Evolutionary conservation across 2,888 invertebrate genomes (phyloP), one percentile per base, ranked within the genome.

Genomic region (Lymantria monacha): DNA sequence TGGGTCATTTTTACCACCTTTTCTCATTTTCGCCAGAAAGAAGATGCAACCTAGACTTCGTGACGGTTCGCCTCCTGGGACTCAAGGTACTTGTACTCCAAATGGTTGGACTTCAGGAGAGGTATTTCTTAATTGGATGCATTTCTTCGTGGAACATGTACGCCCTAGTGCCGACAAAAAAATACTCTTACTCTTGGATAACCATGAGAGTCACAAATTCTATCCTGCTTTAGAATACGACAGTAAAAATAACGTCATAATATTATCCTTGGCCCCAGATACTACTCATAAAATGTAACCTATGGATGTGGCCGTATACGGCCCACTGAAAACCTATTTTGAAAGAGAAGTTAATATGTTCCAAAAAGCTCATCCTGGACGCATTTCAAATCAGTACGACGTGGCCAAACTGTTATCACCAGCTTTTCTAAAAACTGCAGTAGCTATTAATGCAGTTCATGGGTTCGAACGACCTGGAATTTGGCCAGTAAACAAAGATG

Each of bases 21-120:
- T 68, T 57, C 47, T 77, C 41, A 73, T 76, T 43, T 78, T 75
- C 61, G 66, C 60, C 0, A 47, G 73, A 49, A 74, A 76, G 54
- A 57, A 65, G 48, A 72, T 74, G 70, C 56, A 61, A 9, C 37
- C 46, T 14, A 40, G 57, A 41, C 58, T 72, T 40, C 49, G 70
- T 15, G 66, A 72, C 55, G 63, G 66, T 30, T 53, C 66, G 38
- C 61, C 60, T 49, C 63, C 64, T 47, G 59, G 58, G 42, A 46
- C 63, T 14, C 44, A 48, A 37, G 65, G 59, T 5, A 56, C 31
- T 50, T 49, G 5, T 22, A 61, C 49, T 2, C 58, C 58, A 14
- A 63, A 54, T 36, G 64, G 66, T 9, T 65, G 62, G 61, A 59
- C 57, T 10, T 61, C 58, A 49, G 61, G 62, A 1, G 42, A 44